A percentile compares a stretch with the other conserved stretches of the same genome.
These are phyloP conservation scores for Octopus sinensis DNA, from an alignment of 1,140 invertebrate species.

Conservation along the genomic window DNA sequence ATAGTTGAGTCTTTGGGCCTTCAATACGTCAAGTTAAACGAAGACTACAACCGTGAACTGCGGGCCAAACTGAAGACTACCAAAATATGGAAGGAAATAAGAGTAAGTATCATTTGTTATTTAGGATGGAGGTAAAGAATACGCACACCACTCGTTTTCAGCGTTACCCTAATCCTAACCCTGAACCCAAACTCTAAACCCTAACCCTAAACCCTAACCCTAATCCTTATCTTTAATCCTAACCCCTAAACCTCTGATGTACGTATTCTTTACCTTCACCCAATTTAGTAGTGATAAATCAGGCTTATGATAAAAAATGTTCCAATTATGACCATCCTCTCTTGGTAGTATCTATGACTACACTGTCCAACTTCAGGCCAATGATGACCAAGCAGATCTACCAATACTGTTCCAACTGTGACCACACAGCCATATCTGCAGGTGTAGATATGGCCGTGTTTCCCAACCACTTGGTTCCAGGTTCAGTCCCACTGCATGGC, in stretches of 20 bases:
- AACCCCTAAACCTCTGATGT: not conserved
- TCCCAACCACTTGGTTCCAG: too few species aligned
- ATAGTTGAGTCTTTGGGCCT: conserved; percentile 71
- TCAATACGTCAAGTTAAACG: conserved; percentile 65
- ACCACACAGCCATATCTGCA: too few species aligned
- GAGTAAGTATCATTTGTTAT: conserved; percentile 22
- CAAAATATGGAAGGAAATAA: conserved; percentile 51
- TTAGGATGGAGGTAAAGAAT: not conserved
- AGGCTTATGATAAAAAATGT: too few species aligned
- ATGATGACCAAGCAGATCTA: too few species aligned
- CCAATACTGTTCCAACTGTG: too few species aligned
- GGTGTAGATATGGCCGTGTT: too few species aligned
- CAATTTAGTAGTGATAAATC: too few species aligned
- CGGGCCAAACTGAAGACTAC: conserved; percentile 70
- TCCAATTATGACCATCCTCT: too few species aligned
- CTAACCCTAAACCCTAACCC: not conserved
- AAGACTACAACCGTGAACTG: conserved; percentile 73
- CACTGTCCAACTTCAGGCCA: too few species aligned
- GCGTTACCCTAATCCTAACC: not conserved
- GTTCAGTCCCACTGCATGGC: too few species aligned
- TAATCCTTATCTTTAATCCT: not conserved
- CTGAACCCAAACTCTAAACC: not conserved
- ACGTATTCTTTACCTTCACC: not conserved
- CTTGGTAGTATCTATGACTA: too few species aligned
- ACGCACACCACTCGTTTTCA: not conserved